Conservation (phyloP, 1,140 invertebrate genomes). For the Drosophila jambulina region DNA sequence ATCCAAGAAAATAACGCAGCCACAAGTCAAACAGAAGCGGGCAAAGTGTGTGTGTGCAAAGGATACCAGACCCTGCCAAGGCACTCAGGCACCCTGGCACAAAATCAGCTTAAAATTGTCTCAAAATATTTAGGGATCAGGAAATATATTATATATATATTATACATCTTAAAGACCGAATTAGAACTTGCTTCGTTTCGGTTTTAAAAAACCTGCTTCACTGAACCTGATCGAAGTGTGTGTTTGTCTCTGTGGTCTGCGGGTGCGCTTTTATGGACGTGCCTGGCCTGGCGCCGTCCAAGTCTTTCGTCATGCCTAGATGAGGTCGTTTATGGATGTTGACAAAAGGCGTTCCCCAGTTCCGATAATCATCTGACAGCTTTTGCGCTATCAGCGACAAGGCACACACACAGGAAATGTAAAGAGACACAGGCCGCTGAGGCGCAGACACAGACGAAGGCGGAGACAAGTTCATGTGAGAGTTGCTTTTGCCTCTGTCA, state of each 20-base stretch:
- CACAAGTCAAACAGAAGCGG: constrained; percentile 68
- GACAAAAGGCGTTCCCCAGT: constrained; percentile 75
- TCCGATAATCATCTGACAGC: constrained; percentile 81
- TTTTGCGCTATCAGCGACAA: constrained; percentile 80
- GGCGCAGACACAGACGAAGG: constrained; percentile 6
- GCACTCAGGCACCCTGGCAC: constrained; percentile 6
- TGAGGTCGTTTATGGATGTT: constrained; percentile 81
- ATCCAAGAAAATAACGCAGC: constrained; percentile 69
- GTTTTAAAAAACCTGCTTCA: not conserved
- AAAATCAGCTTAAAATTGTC: not conserved
- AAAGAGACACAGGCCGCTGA: constrained; percentile 4
- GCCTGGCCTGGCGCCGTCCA: constrained; percentile 38
- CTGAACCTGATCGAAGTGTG: not conserved
- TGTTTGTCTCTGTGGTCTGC: not conserved
- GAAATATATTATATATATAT: no score
- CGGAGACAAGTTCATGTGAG: constrained; percentile 29
- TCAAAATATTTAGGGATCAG: not conserved
- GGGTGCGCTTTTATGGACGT: constrained; percentile 43
- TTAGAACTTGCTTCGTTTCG: not conserved
- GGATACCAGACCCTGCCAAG: not conserved
- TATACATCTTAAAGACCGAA: not conserved
- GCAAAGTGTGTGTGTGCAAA: constrained; percentile 55
- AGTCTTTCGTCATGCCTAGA: constrained; percentile 50
- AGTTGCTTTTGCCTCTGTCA: constrained; percentile 56
- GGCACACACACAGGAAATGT: constrained; percentile 28